phyloP scores from a whole-genome alignment of 2,797 vertebrate species.

The Fundulus diaphanus region DNA sequence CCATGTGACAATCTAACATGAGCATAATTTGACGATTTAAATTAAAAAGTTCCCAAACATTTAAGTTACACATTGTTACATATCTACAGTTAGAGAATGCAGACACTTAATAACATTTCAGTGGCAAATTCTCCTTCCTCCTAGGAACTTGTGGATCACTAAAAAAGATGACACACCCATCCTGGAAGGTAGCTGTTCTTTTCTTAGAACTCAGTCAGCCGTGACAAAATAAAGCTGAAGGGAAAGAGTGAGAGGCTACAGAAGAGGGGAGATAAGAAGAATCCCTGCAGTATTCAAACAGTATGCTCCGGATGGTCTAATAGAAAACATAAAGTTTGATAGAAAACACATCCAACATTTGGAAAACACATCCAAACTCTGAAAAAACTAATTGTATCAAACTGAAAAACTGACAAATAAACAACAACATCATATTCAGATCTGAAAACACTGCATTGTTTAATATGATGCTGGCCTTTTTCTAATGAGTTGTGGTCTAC shows the following conservation, averaged over 20 bases:
- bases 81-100: not conserved
- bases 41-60: not conserved
- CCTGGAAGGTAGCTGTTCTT: not conserved
- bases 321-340: constrained; percentile 19
- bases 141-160: not conserved
- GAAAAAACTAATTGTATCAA: not conserved
- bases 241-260: not conserved
- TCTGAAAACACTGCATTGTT: not conserved
- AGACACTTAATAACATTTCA: not conserved
- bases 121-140: not conserved
- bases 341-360: constrained; percentile 19
- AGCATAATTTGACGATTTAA: not conserved
- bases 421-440: not conserved
- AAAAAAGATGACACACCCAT: not conserved
- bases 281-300: constrained; percentile 9
- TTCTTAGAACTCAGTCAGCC: not conserved
- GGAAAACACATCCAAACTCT: too few relatives aligned
- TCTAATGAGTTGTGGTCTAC: not conserved
- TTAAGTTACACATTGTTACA: not conserved
- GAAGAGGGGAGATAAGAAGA: not conserved
- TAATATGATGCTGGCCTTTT: not conserved
- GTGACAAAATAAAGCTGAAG: not conserved
- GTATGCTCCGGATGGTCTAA: constrained; percentile 12
- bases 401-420: not conserved
- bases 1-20: not conserved